Conservation (phyloP, 2,797 vertebrate genomes). For the Ctenopoma kingsleyae region DNA sequence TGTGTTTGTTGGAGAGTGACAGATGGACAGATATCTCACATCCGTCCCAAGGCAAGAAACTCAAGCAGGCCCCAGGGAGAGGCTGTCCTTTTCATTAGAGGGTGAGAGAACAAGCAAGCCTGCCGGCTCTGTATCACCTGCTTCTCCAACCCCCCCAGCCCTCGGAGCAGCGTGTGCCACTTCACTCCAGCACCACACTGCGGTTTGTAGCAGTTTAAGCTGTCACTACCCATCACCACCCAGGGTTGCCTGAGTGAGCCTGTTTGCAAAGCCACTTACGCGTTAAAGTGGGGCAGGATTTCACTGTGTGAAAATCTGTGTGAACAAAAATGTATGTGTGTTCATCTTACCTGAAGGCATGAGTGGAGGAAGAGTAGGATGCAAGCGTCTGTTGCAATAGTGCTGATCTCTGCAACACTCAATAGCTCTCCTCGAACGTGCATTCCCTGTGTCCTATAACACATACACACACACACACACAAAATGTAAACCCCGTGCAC, state of each 20-base stretch:
- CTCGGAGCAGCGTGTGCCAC: constrained; percentile 56
- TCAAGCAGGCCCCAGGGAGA: constrained; percentile 84
- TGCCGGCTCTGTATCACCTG: constrained; percentile 78
- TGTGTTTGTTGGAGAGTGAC: constrained; percentile 69
- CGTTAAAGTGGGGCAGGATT: constrained; percentile 43
- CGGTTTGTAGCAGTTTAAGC: constrained; percentile 84
- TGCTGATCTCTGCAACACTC: constrained; percentile 94
- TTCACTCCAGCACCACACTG: constrained; percentile 69
- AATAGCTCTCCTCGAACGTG: constrained; percentile 89
- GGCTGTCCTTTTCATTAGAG: constrained; percentile 80
- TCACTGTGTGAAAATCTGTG: constrained; percentile 41
- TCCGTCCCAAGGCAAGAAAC: constrained; percentile 80
- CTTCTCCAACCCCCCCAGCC: constrained; percentile 13
- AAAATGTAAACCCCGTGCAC: neutral
- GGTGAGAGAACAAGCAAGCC: constrained; percentile 78
- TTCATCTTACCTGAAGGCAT: constrained; percentile 86
- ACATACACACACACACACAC: constrained; percentile 15
- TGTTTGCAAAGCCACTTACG: constrained; percentile 41
- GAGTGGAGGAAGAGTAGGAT: constrained; percentile 91
- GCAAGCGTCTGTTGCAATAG: constrained; percentile 93
- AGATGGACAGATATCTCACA: constrained; percentile 85
- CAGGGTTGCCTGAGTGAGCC: constrained; percentile 40
- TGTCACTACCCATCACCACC: constrained; percentile 74
- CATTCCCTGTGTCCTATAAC: constrained; percentile 90
- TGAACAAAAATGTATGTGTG: constrained; percentile 10